Base-by-base conservation (phyloP, 2,888 invertebrate genomes). In the Lepetodrilus schrolli region DNA sequence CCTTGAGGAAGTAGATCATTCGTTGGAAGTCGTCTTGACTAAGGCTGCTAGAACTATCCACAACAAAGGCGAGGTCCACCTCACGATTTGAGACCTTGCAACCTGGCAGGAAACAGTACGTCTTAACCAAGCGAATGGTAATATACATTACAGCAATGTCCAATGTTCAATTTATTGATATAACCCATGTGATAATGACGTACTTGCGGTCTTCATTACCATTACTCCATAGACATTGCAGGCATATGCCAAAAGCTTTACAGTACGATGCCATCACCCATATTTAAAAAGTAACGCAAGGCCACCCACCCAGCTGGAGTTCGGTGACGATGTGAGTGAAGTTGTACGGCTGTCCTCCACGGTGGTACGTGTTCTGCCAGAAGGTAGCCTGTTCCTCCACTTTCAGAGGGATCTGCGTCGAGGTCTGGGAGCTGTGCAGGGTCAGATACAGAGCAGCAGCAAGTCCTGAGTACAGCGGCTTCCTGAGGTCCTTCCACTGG, bases 1-100 rank as follows among this genome's bases (percentile, higher is more conserved):
- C 83, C 36, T 83, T 79, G 1, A 90, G 87, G 77, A 91, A 91
- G 30, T 82, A 71, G 47, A 88, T 83, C 38, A 80, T 74, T 0
- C 70, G 70, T 4, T 79, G 86, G 74, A 91, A 91, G 69, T 86
- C 81, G 1, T 81, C 75, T 1, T 70, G 71, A 7, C 89, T 88
- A 34, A 91, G 82, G 20, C 90, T 90, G 4, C 90, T 88, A 4
- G 90, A 90, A 4, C 88, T 89, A 78, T 91, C 91, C 34, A 91
- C 80, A 20, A 91, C 76, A 36, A 91, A 86, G 0, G 87, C 86
- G 10, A 91, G 80, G 79, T 91, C 91, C 10, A 90, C 13, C 58
- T 58, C 30, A 7, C 58, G 87, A 10, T 78, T 77, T 26, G 72
- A 58, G 17, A 65, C 71, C 0, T 66, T 72, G 70, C 86, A 86